Base-by-base conservation (phyloP, 1,140 invertebrate species). In the Cotesia vestalis region DNA sequence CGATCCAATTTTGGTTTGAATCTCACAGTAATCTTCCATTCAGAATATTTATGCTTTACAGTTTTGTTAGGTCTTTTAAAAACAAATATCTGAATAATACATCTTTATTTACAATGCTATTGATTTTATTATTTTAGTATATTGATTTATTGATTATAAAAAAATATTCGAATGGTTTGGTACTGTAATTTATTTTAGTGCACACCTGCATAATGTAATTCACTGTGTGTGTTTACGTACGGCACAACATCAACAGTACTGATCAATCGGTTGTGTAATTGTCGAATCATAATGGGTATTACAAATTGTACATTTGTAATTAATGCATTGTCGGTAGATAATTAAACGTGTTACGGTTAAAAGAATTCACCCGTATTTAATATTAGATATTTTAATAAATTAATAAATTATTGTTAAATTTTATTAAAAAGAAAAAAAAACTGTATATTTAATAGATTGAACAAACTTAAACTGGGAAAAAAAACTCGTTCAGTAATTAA, bases 211-310 rank as follows among this genome's bases (percentile, higher is more conserved):
- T 20, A 51, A 66, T 46, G 14, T 27, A 66, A 14, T 66, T 46
- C 40, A 46, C 4, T 27, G 0, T 14, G 4, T 38, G 60, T 62
- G 17, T 66, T 66, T 46, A 52, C 63, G 20, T 17, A 46, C 62
- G 62, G 36, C 38, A 46, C 20, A n/a, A 51, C 14, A n/a, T 12
- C 60, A 62, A 62, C 60, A 62, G 17, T 63, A 46, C 38, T 5
- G 79, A 69, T 63, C 77, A 78, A 74, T 76, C 78, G 75, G 73
- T 77, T 62, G 73, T 62, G 66, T 77, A 79, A 78, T 79, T 72
- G 77, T 73, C 66, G 62, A 51, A 40, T 66, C 61, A 69, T 73
- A 74, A 76, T 78, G 66, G 70, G 34, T 34, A n/a, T 66, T 51
- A 51, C 63, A 46, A 66, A 66, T 66, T 40, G 38, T 51, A 14